phyloP scores from a whole-genome alignment of 1,140 invertebrate genomes.

The Drosophila quadrilineata region DNA sequence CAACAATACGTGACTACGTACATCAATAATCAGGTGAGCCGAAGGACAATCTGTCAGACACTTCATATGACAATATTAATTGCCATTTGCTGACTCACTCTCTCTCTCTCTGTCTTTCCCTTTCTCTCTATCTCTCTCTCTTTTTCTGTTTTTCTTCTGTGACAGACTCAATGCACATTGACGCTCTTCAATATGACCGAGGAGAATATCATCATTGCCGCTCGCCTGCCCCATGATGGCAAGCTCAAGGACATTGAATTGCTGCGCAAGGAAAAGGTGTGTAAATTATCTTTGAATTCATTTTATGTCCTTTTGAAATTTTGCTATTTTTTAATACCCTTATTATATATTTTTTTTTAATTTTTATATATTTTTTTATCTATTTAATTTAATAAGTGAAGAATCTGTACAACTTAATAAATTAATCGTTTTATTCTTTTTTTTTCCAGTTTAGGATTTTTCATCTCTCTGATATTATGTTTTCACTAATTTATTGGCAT shows the following conservation, averaged over 20 bases:
- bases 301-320: no score
- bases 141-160: constrained; percentile 33
- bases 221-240: constrained; percentile 87
- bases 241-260: constrained; percentile 83
- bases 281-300: constrained; percentile 2
- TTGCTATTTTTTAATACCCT: no score
- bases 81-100: constrained; percentile 32
- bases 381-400: no score
- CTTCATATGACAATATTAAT: constrained; percentile 42
- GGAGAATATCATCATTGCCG: constrained; percentile 93
- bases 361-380: no score
- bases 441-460: no score
- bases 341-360: no score
- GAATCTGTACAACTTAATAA: no score
- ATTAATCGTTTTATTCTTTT: no score
- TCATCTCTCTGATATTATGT: no score
- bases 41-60: neutral
- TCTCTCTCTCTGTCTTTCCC: neutral
- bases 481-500: no score
- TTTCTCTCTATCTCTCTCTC: neutral
- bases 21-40: constrained; percentile 86
- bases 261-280: constrained; percentile 88
- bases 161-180: constrained; percentile 90
- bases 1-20: constrained; percentile 88
- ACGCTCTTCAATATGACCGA: constrained; percentile 91